Conservation (phyloP, 2,113 vertebrate species). For the Diadophis punctatus region DNA sequence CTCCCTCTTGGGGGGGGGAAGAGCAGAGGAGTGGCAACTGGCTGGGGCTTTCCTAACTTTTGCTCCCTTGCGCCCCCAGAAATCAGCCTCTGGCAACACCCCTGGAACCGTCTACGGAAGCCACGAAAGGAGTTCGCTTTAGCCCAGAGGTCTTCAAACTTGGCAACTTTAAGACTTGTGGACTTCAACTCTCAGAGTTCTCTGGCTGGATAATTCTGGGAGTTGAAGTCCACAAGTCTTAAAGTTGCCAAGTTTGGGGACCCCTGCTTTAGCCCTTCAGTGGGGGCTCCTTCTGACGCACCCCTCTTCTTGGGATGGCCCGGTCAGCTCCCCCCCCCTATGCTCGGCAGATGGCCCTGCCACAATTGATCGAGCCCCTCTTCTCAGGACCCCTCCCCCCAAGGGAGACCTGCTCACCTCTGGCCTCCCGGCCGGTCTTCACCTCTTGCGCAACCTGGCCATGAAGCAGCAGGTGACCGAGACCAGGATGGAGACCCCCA, state of each 20-base stretch:
- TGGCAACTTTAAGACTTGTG: too few relatives aligned
- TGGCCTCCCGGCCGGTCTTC: constrained; percentile 7
- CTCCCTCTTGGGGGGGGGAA: neutral
- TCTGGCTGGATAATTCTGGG: too few relatives aligned
- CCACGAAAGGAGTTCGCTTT: neutral
- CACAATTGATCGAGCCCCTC: neutral
- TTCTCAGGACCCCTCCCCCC: neutral
- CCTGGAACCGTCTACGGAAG: neutral
- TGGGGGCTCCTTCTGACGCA: neutral
- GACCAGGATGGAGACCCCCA: constrained; percentile 75
- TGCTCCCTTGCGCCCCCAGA: neutral
- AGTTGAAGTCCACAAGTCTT: too few relatives aligned
- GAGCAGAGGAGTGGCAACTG: neutral
- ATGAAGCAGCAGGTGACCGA: constrained; percentile 89
- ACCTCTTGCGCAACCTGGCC: constrained; percentile 71
- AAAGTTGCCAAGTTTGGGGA: too few relatives aligned
- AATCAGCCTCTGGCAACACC: neutral
- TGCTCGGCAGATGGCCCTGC: neutral
- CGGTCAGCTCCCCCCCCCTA: neutral
- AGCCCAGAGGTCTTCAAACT: neutral
- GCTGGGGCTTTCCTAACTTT: neutral
- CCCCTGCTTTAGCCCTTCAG: neutral
- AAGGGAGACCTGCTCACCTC: neutral
- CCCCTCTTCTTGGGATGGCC: neutral
- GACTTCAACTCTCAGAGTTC: too few relatives aligned